A percentile compares a stretch with the other conserved stretches of the same genome.
Evolutionary conservation across 2,888 invertebrate genomes (phyloP).

Genomic region (Catocala sponsa): DNA sequence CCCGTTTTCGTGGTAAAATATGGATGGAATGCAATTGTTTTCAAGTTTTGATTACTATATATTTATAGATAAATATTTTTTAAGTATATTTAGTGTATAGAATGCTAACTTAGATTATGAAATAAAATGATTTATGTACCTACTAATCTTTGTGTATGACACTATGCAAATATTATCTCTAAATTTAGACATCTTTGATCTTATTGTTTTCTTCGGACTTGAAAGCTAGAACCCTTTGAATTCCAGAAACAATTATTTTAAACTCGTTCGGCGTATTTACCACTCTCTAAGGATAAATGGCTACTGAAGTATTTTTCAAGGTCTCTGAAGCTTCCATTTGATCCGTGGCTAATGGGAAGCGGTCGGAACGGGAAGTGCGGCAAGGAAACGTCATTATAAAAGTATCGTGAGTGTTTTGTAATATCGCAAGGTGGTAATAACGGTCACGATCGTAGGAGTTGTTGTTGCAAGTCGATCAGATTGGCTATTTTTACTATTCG

Average conservation of each 20-base stretch:
- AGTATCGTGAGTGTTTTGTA: slow-evolving; percentile 21
- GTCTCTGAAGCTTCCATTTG: slow-evolving; percentile 26
- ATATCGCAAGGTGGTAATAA: slow-evolving; percentile 25
- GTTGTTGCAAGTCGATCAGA: slow-evolving; percentile 3
- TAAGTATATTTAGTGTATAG: too few relatives aligned
- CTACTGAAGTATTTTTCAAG: slow-evolving; percentile 16
- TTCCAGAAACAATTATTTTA: background rate
- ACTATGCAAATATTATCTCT: too few relatives aligned
- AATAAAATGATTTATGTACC: too few relatives aligned
- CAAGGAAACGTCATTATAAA: slow-evolving; percentile 31
- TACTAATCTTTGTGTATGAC: too few relatives aligned
- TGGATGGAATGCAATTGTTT: too few relatives aligned
- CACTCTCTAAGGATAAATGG: slow-evolving; percentile 8
- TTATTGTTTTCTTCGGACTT: too few relatives aligned
- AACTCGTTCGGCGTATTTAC: slow-evolving; percentile 2
- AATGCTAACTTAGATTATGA: too few relatives aligned
- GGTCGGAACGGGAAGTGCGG: slow-evolving; percentile 30
- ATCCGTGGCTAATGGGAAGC: slow-evolving; percentile 29
- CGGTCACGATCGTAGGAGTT: background rate
- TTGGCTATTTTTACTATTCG: too few relatives aligned
- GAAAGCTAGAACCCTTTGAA: background rate
- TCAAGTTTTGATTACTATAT: too few relatives aligned
- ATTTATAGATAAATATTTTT: too few relatives aligned
- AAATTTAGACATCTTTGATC: too few relatives aligned
- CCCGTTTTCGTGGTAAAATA: too few relatives aligned